A percentile compares a stretch with the other conserved stretches of the same genome.
These are phyloP conservation scores for Nothocercus nigrocapillus DNA, from an alignment of 2,113 vertebrate genomes.

Conservation along the genomic window DNA sequence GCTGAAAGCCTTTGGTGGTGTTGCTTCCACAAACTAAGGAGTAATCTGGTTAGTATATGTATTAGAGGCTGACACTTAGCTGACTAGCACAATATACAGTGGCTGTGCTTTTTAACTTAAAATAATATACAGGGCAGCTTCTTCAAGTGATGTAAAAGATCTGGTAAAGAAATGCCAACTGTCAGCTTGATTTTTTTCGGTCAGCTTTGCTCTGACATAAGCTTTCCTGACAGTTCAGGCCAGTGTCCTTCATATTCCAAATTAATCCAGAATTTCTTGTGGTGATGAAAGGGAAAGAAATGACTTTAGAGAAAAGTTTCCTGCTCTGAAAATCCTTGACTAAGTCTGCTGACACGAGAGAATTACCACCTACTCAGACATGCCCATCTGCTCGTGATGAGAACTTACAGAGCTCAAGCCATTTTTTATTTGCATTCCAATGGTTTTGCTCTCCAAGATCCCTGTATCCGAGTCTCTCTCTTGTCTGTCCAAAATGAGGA, in stretches of 20 bases:
- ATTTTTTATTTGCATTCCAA: background rate
- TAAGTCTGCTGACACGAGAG: constrained; percentile 50
- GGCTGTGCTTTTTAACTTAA: constrained; percentile 34
- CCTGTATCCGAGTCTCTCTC: background rate
- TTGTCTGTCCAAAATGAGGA: background rate
- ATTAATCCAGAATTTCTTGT: constrained; percentile 47
- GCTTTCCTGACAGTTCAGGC: constrained; percentile 42
- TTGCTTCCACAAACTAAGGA: background rate
- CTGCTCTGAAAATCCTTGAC: constrained; percentile 33
- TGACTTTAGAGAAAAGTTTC: constrained; percentile 3
- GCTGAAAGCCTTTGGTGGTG: constrained; percentile 3
- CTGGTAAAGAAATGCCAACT: constrained; percentile 60
- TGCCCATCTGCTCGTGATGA: background rate
- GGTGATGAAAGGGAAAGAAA: constrained; percentile 43
- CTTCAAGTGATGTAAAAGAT: constrained; percentile 36
- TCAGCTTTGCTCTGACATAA: constrained; percentile 47
- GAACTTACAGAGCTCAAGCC: background rate
- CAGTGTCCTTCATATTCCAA: constrained; percentile 57
- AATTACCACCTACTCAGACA: constrained; percentile 22
- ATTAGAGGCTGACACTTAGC: background rate
- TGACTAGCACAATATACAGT: background rate
- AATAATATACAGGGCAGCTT: constrained; percentile 19
- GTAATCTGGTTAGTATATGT: constrained; percentile 10
- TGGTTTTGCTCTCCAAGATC: background rate
- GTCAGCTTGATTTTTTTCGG: constrained; percentile 58